Percentiles rank a stretch among this genome's conserved stretches.
phyloP scores from a whole-genome alignment of 1,140 invertebrate genomes.

The Dendrolimus punctatus region DNA sequence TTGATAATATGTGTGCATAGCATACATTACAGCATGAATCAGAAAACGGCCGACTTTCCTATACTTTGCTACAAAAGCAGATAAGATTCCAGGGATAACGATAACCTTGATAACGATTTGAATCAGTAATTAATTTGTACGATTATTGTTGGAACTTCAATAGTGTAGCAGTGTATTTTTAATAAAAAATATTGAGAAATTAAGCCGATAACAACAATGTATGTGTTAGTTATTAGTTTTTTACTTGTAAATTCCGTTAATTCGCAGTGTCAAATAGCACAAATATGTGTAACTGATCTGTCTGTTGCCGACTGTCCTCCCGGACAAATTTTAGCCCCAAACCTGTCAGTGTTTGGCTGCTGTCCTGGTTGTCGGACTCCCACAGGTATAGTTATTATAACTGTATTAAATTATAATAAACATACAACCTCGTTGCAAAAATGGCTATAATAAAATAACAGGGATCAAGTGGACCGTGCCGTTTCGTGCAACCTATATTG shows the following conservation, averaged over 20 bases:
- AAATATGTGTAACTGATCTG: constrained; percentile 55
- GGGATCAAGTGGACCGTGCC: not conserved
- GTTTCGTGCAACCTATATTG: constrained; percentile 4
- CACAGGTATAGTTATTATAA: constrained; percentile 13
- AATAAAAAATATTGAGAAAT: not conserved
- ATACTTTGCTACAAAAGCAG: constrained; percentile 8
- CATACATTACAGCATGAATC: constrained; percentile 1
- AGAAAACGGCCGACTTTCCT: not conserved
- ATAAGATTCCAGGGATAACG: constrained; percentile 45
- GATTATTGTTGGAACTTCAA: constrained; percentile 13
- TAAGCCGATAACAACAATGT: not conserved
- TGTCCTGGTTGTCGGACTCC: constrained; percentile 51
- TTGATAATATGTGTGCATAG: not conserved
- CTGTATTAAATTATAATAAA: not conserved
- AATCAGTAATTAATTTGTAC: constrained; percentile 27
- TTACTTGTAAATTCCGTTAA: constrained; percentile 8
- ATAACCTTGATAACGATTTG: constrained; percentile 20
- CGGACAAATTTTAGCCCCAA: constrained; percentile 30
- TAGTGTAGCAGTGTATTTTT: not conserved
- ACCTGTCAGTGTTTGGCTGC: constrained; percentile 38
- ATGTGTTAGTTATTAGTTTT: constrained; percentile 12
- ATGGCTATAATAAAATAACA: no score
- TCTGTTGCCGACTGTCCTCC: constrained; percentile 32
- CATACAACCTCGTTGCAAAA: no score
- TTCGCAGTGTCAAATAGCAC: constrained; percentile 33